These are phyloP conservation scores for Peribatodes rhomboidaria DNA, from an alignment of 2,888 invertebrate genomes.

Conservation along the genomic window DNA sequence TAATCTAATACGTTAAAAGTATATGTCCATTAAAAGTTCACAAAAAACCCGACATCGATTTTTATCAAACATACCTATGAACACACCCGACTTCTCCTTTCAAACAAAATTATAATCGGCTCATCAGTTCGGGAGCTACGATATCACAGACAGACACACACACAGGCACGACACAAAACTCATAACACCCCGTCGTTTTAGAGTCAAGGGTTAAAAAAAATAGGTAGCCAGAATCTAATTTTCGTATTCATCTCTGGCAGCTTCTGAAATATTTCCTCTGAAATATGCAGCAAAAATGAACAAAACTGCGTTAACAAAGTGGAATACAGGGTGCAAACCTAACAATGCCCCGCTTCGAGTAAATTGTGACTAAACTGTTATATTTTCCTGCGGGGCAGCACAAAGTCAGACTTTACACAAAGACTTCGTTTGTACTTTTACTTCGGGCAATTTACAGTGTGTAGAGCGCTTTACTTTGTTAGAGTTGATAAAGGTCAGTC, in stretches of 20 bases:
- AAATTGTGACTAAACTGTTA: conserved; percentile 33
- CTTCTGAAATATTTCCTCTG: conserved; percentile 6
- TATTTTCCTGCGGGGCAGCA: conserved; percentile 24
- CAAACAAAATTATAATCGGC: no score
- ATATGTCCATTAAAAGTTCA: no score
- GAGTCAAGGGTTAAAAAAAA: no score
- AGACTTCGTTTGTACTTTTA: conserved; percentile 27
- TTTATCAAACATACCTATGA: no score
- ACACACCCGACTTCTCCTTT: no score
- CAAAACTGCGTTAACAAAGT: conserved; percentile 33
- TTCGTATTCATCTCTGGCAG: background rate
- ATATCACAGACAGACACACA: no score
- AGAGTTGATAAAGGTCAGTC: conserved; percentile 14
- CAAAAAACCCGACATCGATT: no score
- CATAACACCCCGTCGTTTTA: no score
- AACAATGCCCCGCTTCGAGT: conserved; percentile 33
- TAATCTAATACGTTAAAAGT: no score
- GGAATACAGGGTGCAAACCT: conserved; percentile 22
- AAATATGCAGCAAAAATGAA: conserved; percentile 25
- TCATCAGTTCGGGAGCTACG: no score
- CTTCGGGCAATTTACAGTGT: conserved; percentile 9
- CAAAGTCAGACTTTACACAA: conserved; percentile 18
- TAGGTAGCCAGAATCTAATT: no score
- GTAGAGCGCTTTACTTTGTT: conserved; percentile 6
- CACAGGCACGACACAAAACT: no score